Conservation (phyloP, 2,113 vertebrate species). For the Rhabdornis inornatus region DNA sequence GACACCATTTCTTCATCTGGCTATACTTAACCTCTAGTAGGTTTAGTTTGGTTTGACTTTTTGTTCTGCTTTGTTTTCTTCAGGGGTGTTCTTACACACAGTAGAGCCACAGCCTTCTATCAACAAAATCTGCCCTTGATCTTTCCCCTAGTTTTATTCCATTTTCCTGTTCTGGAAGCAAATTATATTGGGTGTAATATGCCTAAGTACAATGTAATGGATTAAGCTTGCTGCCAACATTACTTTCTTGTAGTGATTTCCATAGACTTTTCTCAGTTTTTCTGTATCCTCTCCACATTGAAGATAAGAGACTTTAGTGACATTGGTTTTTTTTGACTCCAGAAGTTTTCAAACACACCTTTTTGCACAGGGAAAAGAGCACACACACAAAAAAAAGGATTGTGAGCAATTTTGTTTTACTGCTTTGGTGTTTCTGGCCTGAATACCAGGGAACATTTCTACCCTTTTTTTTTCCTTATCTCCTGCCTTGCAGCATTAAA, state of each 20-base stretch:
- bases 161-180: neutral
- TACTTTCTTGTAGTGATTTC: neutral
- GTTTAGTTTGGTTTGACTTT: neutral
- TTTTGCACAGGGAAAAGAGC: neutral
- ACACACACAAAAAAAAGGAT: neutral
- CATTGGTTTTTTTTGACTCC: rapidly evolving
- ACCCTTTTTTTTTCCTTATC: neutral
- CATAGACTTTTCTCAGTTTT: neutral
- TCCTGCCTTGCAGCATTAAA: neutral
- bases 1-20: neutral
- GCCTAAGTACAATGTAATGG: too few species aligned
- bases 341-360: neutral
- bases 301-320: neutral
- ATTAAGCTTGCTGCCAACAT: neutral
- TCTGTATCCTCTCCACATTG: neutral
- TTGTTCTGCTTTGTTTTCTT: neutral
- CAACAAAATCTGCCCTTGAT: neutral
- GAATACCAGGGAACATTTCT: neutral
- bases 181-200: neutral
- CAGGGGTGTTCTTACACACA: neutral
- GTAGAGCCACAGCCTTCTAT: neutral
- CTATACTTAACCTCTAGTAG: neutral
- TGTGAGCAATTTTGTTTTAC: neutral
- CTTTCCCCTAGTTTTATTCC: neutral
- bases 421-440: neutral